These are phyloP conservation scores for Gallinago paraguaiae DNA, from an alignment of 2,113 vertebrate species.

Conservation along the genomic window DNA sequence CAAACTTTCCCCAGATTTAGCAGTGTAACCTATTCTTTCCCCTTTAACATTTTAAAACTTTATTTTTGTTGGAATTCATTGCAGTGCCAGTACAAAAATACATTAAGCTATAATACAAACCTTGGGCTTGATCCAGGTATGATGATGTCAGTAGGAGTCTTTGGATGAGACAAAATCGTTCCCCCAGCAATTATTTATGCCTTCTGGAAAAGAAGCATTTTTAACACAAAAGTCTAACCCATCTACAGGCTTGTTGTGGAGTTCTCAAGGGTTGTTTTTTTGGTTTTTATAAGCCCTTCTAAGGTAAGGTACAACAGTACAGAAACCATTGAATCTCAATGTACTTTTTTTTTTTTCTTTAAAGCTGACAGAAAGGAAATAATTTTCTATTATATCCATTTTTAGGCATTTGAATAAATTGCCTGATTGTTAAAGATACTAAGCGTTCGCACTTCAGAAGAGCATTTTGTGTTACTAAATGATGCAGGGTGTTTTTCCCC, in stretches of 20 bases:
- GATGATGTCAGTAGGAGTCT: conserved; percentile 14
- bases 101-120: conserved; percentile 8
- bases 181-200: conserved; percentile 24
- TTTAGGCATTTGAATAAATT: conserved; percentile 33
- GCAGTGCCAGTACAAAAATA: neutral
- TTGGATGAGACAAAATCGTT: neutral
- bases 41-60: conserved; percentile 56
- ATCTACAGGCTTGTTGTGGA: neutral
- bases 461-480: neutral
- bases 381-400: conserved; percentile 1
- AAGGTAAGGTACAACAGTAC: neutral
- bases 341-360: neutral
- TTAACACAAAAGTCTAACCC: neutral
- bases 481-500: neutral
- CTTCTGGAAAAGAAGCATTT: conserved; percentile 16
- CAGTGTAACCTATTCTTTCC: conserved; percentile 28
- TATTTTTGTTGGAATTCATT: conserved; percentile 2
- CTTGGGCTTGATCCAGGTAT: conserved; percentile 15
- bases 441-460: neutral
- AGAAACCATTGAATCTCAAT: neutral
- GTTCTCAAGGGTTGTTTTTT: neutral
- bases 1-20: conserved; percentile 5
- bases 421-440: conserved; percentile 12
- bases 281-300: neutral
- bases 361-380: conserved; percentile 6